A percentile compares a stretch with the other conserved stretches of the same genome.
Conservation (phyloP, 2,888 invertebrate genomes). For the Zelleria hepariella region DNA sequence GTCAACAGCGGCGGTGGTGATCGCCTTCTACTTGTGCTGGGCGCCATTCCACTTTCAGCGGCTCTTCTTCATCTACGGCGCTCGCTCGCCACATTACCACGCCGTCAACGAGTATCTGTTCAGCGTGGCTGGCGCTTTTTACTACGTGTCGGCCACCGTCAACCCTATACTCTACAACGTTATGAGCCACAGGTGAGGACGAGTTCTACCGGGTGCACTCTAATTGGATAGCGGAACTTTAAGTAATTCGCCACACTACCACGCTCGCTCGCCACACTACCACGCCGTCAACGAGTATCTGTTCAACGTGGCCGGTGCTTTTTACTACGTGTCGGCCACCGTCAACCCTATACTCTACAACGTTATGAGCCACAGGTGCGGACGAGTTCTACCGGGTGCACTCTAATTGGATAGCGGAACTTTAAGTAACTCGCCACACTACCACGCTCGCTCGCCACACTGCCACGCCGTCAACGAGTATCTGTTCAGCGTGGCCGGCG, state of each 20-base stretch:
- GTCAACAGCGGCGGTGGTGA: slow-evolving; percentile 93
- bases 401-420: too few relatives aligned
- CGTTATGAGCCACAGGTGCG: slow-evolving; percentile 74
- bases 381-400: too few relatives aligned
- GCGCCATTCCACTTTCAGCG: slow-evolving; percentile 96
- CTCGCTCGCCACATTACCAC: slow-evolving; percentile 72
- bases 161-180: slow-evolving; percentile 91
- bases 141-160: slow-evolving; percentile 87
- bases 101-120: slow-evolving; percentile 84
- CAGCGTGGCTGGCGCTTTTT: slow-evolving; percentile 83
- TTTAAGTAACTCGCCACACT: too few relatives aligned
- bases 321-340: slow-evolving; percentile 89
- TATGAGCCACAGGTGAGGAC: slow-evolving; percentile 70
- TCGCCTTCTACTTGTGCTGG: slow-evolving; percentile 96
- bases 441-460: slow-evolving; percentile 73
- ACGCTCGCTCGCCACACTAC: slow-evolving; percentile 71
- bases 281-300: slow-evolving; percentile 82
- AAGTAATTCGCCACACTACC: too few relatives aligned
- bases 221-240: too few relatives aligned
- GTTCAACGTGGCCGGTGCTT: slow-evolving; percentile 83
- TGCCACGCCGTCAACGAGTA: slow-evolving; percentile 82
- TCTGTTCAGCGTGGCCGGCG: slow-evolving; percentile 84
- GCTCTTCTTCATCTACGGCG: slow-evolving; percentile 84
- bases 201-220: too few relatives aligned
- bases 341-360: slow-evolving; percentile 91